phyloP scores from a whole-genome alignment of 1,140 invertebrate genomes.

The Pogonomyrmex barbatus region DNA sequence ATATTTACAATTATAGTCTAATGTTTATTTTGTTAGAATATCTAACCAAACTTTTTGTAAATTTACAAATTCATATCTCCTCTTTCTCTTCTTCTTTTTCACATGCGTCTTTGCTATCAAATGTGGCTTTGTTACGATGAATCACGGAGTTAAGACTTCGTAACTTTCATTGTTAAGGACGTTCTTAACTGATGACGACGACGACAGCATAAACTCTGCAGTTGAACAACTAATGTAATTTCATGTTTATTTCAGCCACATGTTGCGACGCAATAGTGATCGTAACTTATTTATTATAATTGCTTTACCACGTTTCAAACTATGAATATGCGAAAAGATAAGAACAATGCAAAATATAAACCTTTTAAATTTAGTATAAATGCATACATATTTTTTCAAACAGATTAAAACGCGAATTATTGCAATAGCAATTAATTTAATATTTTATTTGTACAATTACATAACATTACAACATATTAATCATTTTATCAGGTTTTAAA shows the following conservation, averaged over 20 bases:
- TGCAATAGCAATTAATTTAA: neutral
- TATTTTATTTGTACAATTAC: neutral
- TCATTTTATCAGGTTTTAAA: neutral
- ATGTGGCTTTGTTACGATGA: neutral
- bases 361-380: neutral
- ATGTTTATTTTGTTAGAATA: neutral
- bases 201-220: neutral
- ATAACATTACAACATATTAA: no score
- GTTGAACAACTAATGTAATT: slow-evolving; percentile 38
- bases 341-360: neutral
- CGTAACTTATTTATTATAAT: slow-evolving; percentile 12
- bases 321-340: neutral
- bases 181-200: neutral
- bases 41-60: neutral
- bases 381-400: neutral
- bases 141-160: neutral
- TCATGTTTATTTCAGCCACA: slow-evolving; percentile 14
- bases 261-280: slow-evolving; percentile 6
- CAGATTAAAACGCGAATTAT: neutral
- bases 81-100: neutral
- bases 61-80: neutral
- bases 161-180: slow-evolving; percentile 21
- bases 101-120: neutral
- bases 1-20: neutral
- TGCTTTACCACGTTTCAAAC: neutral